Conservation (phyloP, 2,113 vertebrate genomes). For the Brachyhypopomus occidentalis region DNA sequence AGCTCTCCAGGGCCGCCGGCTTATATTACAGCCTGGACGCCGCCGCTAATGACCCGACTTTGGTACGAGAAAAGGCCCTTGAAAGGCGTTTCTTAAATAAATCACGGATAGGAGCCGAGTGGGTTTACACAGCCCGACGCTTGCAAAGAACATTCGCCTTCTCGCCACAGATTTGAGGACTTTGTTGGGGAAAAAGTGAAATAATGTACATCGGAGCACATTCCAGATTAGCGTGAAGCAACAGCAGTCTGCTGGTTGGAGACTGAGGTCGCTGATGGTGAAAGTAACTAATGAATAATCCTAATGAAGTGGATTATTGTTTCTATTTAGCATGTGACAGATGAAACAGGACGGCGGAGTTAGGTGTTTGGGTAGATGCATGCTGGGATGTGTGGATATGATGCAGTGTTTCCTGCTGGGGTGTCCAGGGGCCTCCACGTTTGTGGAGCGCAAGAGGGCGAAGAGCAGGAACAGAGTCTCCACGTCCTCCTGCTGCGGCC, state of each 20-base stretch:
- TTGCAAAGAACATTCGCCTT: not conserved
- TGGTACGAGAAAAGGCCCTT: not conserved
- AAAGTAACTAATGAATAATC: no score
- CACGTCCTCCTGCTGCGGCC: no score
- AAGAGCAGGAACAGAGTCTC: no score
- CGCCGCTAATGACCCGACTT: slow-evolving; percentile 5
- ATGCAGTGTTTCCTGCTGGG: slow-evolving; percentile 73
- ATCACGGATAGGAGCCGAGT: not conserved
- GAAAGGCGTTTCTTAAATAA: slow-evolving; percentile 11
- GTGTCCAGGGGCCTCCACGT: slow-evolving; percentile 38
- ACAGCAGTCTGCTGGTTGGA: not conserved
- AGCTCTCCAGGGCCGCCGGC: slow-evolving; percentile 4
- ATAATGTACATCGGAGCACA: not conserved
- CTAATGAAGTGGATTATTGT: no score
- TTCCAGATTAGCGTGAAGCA: not conserved
- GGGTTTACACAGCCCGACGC: not conserved
- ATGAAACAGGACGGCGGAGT: not conserved
- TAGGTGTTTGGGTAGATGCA: slow-evolving; percentile 61
- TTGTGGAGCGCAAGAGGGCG: no score
- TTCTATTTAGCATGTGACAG: no score
- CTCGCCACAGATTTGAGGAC: not conserved
- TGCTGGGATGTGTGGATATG: slow-evolving; percentile 66
- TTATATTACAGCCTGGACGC: slow-evolving; percentile 31
- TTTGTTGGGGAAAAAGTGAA: not conserved
- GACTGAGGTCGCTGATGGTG: not conserved